Percentiles rank a stretch among this genome's conserved stretches.
These are phyloP conservation scores for Entelurus aequoreus DNA, from an alignment of 2,113 vertebrate species.

Conservation along the genomic window DNA sequence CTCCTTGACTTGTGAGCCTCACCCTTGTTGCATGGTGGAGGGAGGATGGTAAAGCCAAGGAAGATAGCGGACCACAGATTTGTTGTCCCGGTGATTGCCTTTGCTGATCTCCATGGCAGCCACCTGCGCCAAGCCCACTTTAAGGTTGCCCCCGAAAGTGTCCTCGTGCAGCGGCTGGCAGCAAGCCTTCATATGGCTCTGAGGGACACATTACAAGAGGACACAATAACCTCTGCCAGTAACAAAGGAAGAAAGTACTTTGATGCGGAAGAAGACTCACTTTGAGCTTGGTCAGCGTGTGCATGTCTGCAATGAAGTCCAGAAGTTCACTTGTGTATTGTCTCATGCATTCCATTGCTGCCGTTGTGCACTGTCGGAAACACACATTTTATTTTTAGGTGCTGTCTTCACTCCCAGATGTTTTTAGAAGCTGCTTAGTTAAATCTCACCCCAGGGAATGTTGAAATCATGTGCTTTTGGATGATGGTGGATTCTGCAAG, in stretches of 20 bases:
- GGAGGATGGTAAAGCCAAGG: constrained; percentile 98
- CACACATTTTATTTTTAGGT: constrained; percentile 37
- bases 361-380: constrained; percentile 84
- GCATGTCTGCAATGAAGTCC: constrained; percentile 98
- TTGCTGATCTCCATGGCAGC: constrained; percentile 97
- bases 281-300: constrained; percentile 94
- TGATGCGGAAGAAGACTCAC: constrained; percentile 62
- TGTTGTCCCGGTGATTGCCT: constrained; percentile 97
- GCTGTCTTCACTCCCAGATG: constrained; percentile 42
- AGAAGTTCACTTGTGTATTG: constrained; percentile 90
- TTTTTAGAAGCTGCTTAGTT: constrained; percentile 31
- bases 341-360: constrained; percentile 95
- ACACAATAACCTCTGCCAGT: background rate
- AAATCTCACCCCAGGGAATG: constrained; percentile 87
- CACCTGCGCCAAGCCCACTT: constrained; percentile 94
- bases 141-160: constrained; percentile 96
- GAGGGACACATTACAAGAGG: constrained; percentile 24
- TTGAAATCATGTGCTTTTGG: constrained; percentile 95
- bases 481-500: constrained; percentile 95
- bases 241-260: background rate
- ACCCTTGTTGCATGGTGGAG: constrained; percentile 98
- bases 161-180: constrained; percentile 97
- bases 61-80: constrained; percentile 90
- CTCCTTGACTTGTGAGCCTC: constrained; percentile 36
- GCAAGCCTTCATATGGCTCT: constrained; percentile 99